Evolutionary conservation across 2,888 invertebrate genomes (phyloP).

Genomic region (Miltochrista miniata): DNA sequence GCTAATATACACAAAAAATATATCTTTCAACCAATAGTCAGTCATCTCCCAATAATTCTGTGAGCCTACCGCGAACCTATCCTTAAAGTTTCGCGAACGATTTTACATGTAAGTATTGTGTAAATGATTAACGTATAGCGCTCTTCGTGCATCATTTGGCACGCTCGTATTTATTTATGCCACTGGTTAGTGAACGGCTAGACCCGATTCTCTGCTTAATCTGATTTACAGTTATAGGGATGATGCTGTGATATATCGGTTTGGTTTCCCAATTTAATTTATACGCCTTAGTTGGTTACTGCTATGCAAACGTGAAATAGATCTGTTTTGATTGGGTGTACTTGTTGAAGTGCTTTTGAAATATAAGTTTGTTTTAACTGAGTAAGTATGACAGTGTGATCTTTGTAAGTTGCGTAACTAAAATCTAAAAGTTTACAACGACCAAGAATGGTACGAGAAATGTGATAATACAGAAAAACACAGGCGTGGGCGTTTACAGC

Average conservation of each 20-base stretch:
- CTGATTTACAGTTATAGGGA: constrained; percentile 63
- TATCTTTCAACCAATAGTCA: too few species aligned
- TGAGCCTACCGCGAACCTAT: neutral
- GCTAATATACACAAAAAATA: too few species aligned
- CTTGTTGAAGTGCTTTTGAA: neutral
- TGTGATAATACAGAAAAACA: too few species aligned
- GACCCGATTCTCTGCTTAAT: constrained; percentile 67
- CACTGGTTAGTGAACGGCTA: constrained; percentile 62
- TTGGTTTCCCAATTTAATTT: constrained; percentile 27
- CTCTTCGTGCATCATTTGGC: constrained; percentile 72
- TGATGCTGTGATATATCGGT: constrained; percentile 32
- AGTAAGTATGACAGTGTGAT: too few species aligned
- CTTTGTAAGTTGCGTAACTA: too few species aligned
- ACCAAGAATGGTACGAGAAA: too few species aligned
- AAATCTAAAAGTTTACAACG: too few species aligned
- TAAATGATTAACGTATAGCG: constrained; percentile 55
- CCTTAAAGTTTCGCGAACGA: constrained; percentile 8
- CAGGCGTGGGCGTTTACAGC: too few species aligned
- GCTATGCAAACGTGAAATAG: neutral
- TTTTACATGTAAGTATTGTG: constrained; percentile 47
- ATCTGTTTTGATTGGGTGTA: neutral
- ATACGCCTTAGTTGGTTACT: neutral
- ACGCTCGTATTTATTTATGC: constrained; percentile 71
- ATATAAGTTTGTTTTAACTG: too few species aligned
- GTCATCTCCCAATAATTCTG: neutral